Percentiles rank a stretch among this genome's conserved stretches.
Conservation (phyloP, 2,888 invertebrate species). For the Mystacides longicornis region DNA sequence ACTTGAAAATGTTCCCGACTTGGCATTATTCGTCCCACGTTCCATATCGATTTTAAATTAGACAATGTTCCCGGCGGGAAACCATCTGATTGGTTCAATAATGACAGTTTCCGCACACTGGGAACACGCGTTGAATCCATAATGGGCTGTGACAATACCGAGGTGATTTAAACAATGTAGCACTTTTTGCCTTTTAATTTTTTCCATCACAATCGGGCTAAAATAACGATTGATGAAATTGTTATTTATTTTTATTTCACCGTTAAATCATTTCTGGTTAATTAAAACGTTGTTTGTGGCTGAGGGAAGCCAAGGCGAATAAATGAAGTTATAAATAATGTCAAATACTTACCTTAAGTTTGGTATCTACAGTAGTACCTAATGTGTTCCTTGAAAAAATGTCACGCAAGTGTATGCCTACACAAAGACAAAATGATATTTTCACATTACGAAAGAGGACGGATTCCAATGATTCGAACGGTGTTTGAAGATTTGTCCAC, state of each 20-base stretch:
- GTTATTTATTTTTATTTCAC: neutral
- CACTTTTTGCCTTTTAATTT: neutral
- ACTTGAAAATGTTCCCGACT: slow-evolving; percentile 3
- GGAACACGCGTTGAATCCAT: slow-evolving; percentile 16
- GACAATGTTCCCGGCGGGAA: slow-evolving; percentile 10
- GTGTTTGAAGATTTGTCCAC: no score
- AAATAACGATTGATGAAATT: neutral
- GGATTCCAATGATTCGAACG: no score
- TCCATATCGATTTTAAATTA: slow-evolving; percentile 19
- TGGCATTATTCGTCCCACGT: slow-evolving; percentile 21
- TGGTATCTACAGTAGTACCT: no score
- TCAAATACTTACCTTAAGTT: no score
- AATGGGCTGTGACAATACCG: slow-evolving; percentile 5
- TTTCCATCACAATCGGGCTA: neutral
- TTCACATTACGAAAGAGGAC: no score
- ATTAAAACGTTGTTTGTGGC: neutral
- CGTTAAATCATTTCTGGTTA: neutral
- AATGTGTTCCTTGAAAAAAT: no score
- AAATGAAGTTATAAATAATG: no score
- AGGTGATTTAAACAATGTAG: slow-evolving; percentile 6
- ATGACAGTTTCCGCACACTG: slow-evolving; percentile 12
- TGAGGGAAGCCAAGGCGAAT: no score
- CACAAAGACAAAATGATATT: no score
- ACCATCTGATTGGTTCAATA: slow-evolving; percentile 9
- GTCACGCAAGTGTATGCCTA: no score